These are phyloP conservation scores for Mobula hypostoma DNA, from an alignment of 2,113 vertebrate genomes.

Conservation along the genomic window DNA sequence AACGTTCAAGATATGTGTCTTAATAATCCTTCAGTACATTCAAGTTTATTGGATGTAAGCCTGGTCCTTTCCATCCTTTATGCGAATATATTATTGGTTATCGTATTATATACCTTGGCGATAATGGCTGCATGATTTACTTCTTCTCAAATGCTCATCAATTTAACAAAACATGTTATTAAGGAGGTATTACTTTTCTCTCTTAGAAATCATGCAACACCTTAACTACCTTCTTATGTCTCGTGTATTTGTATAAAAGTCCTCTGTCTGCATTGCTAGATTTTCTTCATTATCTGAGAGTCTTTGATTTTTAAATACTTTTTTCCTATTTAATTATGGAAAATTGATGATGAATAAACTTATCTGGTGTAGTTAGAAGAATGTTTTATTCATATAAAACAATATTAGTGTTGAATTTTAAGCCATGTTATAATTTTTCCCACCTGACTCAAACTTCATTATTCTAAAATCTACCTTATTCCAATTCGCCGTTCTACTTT, in stretches of 20 bases:
- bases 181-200: background rate
- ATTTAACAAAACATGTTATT: background rate
- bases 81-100: background rate
- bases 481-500: background rate
- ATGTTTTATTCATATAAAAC: background rate
- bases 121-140: background rate
- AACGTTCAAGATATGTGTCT: conserved; percentile 8
- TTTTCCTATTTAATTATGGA: background rate
- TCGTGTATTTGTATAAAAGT: background rate
- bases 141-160: background rate
- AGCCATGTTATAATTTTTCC: background rate
- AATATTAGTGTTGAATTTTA: background rate
- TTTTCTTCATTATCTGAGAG: background rate
- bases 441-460: background rate
- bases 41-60: background rate
- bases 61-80: background rate
- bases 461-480: background rate
- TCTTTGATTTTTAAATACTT: background rate
- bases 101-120: background rate
- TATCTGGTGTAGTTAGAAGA: background rate
- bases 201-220: no score
- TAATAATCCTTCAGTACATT: background rate
- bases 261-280: background rate
- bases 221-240: background rate
- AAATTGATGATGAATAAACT: background rate